Conservation (phyloP, 2,113 vertebrate species). For the Syrrhaptes paradoxus region DNA sequence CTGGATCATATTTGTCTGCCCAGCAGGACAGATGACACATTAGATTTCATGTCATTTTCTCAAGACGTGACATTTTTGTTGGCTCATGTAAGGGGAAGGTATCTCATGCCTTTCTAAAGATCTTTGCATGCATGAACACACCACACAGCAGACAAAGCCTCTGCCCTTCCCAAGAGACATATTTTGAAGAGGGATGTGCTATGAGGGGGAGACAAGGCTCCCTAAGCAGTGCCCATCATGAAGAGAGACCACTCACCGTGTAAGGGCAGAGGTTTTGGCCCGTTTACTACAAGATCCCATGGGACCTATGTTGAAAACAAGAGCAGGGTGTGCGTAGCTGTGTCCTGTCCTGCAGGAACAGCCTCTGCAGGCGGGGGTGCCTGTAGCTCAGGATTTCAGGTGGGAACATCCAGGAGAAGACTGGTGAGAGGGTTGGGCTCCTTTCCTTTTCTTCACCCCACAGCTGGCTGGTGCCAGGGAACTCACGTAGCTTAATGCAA, state of each 20-base stretch:
- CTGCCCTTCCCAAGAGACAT: background rate
- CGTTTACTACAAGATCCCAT: background rate
- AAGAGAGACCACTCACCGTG: background rate
- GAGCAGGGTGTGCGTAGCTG: background rate
- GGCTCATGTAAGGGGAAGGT: background rate
- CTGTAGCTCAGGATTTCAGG: background rate
- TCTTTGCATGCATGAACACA: background rate
- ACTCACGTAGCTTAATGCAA: fast-evolving
- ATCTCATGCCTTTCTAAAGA: background rate
- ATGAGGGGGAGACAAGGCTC: background rate
- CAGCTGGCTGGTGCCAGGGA: background rate
- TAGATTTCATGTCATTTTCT: conserved; percentile 25
- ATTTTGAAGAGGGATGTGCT: background rate
- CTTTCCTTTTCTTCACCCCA: background rate
- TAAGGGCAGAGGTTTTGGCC: background rate
- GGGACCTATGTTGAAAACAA: fast-evolving
- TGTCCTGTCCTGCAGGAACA: background rate
- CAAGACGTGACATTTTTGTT: conserved; percentile 45
- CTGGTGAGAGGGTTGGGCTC: background rate
- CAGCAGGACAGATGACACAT: background rate
- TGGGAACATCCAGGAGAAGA: background rate
- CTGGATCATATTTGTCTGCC: background rate
- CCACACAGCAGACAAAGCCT: background rate
- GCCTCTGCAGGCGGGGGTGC: background rate
- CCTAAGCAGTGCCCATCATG: background rate